These are phyloP conservation scores for Drosophila ambigua DNA, from an alignment of 1,140 invertebrate species.

Conservation along the genomic window DNA sequence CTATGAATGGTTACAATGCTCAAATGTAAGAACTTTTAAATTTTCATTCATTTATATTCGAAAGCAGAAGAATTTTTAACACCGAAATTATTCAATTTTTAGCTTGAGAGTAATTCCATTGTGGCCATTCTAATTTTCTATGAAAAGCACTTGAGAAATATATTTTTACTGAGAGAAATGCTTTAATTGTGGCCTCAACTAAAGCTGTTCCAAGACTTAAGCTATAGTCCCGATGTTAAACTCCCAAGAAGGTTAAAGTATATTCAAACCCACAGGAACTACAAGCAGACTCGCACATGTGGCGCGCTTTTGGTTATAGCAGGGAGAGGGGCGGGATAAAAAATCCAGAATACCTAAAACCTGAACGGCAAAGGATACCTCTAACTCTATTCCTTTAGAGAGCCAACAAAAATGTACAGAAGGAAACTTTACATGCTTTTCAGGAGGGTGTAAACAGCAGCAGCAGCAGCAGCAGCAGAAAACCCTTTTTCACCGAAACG, in stretches of 20 bases:
- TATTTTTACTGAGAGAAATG: too few species aligned
- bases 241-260: not conserved
- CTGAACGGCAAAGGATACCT: slow-evolving; percentile 9
- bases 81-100: too few species aligned
- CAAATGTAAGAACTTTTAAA: too few species aligned
- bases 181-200: too few species aligned
- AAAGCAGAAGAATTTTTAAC: too few species aligned
- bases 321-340: slow-evolving; percentile 10
- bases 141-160: not conserved
- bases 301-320: slow-evolving; percentile 65
- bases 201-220: too few species aligned
- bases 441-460: slow-evolving; percentile 47
- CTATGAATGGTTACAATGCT: not conserved
- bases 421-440: slow-evolving; percentile 53
- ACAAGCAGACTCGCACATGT: slow-evolving; percentile 64
- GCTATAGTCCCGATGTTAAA: too few species aligned
- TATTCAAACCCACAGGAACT: slow-evolving; percentile 29
- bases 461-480: slow-evolving; percentile 13
- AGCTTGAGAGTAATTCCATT: too few species aligned
- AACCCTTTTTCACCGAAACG: slow-evolving; percentile 49
- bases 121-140: too few species aligned
- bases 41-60: too few species aligned
- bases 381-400: not conserved
- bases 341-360: slow-evolving; percentile 11
- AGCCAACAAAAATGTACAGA: slow-evolving; percentile 9